Conservation (phyloP, 2,888 invertebrate species). For the Achlya flavicornis region DNA sequence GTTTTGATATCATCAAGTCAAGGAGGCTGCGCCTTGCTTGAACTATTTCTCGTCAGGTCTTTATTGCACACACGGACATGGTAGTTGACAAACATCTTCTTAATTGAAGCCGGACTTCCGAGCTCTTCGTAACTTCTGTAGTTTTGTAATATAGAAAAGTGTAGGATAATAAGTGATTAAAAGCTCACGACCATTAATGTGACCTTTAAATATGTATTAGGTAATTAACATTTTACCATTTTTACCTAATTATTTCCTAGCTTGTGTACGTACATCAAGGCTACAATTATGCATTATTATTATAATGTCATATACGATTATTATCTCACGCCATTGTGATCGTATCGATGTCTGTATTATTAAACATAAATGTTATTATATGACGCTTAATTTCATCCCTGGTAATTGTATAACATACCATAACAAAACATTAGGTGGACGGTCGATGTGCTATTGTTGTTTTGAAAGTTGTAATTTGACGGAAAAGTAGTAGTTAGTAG, state of each 20-base stretch:
- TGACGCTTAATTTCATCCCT: neutral
- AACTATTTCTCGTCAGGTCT: neutral
- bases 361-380: neutral
- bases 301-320: neutral
- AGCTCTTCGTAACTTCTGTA: no score
- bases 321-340: neutral
- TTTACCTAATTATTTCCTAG: constrained; percentile 7
- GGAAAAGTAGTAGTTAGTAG: no score
- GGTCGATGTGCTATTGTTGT: neutral
- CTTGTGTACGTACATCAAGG: neutral
- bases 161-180: no score
- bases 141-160: no score
- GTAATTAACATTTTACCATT: no score
- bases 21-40: constrained; percentile 40
- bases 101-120: no score
- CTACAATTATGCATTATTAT: neutral
- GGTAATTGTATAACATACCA: neutral
- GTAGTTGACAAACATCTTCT: neutral
- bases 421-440: no score
- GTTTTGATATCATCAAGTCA: constrained; percentile 45
- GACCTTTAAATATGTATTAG: neutral
- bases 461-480: neutral
- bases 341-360: neutral
- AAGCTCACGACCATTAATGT: no score
- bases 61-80: neutral